These are phyloP conservation scores for Spizella passerina DNA, from an alignment of 2,797 vertebrate genomes.

Conservation along the genomic window DNA sequence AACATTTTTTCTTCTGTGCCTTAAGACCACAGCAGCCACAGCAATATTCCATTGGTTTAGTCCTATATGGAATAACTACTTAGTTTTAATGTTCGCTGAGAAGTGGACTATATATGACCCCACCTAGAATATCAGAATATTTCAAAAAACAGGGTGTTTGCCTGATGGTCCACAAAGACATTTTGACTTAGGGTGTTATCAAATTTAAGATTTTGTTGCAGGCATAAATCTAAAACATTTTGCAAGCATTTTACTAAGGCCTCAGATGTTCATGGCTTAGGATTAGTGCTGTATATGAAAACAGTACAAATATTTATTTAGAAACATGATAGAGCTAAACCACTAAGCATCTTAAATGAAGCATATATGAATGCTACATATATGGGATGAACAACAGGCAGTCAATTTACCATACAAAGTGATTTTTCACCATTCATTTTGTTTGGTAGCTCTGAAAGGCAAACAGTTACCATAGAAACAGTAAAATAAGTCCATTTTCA, in stretches of 20 bases:
- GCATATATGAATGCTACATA: background rate
- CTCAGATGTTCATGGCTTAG: background rate
- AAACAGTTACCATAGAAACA: conserved; percentile 78
- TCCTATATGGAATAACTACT: background rate
- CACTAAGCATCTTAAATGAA: conserved; percentile 28
- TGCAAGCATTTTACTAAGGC: background rate
- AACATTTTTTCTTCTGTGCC: background rate
- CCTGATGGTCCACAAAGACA: background rate
- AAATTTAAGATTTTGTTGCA: background rate
- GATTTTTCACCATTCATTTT: conserved; percentile 51
- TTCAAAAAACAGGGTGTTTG: background rate
- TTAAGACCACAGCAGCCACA: background rate
- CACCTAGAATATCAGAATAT: background rate
- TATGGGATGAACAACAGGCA: conserved; percentile 15
- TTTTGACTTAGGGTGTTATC: background rate
- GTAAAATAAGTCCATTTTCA: conserved; percentile 63
- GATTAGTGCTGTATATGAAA: conserved; percentile 1
- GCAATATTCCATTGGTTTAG: background rate
- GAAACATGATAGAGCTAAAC: background rate
- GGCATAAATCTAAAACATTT: background rate
- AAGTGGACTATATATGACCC: background rate
- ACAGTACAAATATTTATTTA: conserved; percentile 16
- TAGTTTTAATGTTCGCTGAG: background rate
- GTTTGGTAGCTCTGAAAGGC: conserved; percentile 45
- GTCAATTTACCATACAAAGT: conserved; percentile 48